Evolutionary conservation across 2,888 invertebrate genomes (phyloP).

Genomic region (Megastigmus dorsalis): DNA sequence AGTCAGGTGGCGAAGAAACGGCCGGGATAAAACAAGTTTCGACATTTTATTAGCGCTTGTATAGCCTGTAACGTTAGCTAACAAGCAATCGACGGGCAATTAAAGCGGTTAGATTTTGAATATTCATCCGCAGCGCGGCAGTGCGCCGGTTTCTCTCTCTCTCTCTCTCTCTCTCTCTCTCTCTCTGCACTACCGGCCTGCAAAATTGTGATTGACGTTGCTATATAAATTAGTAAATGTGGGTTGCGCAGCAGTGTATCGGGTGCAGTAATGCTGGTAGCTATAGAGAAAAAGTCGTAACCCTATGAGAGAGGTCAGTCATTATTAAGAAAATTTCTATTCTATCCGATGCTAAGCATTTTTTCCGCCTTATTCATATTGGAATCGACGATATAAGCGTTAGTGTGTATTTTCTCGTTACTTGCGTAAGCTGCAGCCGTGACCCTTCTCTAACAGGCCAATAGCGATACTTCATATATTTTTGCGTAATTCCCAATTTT

Average conservation of each 20-base stretch:
- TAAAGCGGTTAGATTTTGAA: constrained; percentile 53
- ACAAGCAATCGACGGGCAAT: constrained; percentile 31
- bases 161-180: too few species aligned
- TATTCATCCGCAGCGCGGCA: constrained; percentile 50
- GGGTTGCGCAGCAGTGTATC: constrained; percentile 35
- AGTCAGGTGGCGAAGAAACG: too few species aligned
- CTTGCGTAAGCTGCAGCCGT: constrained; percentile 59
- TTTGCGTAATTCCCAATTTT: neutral
- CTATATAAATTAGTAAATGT: constrained; percentile 64
- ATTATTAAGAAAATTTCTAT: constrained; percentile 65
- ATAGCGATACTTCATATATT: constrained; percentile 38
- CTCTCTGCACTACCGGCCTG: constrained; percentile 38
- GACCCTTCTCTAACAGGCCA: constrained; percentile 55
- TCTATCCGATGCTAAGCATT: constrained; percentile 67
- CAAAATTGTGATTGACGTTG: constrained; percentile 51
- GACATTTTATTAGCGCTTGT: constrained; percentile 4
- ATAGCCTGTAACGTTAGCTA: constrained; percentile 26
- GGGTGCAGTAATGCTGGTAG: constrained; percentile 56
- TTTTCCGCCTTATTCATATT: too few species aligned
- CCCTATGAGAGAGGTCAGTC: constrained; percentile 67
- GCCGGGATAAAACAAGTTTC: neutral
- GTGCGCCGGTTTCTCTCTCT: too few species aligned
- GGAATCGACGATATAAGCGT: constrained; percentile 57
- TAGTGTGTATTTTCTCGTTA: constrained; percentile 58
- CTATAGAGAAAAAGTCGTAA: constrained; percentile 60